Conservation (phyloP, 1,140 invertebrate species). For the Globodera rostochiensis region DNA sequence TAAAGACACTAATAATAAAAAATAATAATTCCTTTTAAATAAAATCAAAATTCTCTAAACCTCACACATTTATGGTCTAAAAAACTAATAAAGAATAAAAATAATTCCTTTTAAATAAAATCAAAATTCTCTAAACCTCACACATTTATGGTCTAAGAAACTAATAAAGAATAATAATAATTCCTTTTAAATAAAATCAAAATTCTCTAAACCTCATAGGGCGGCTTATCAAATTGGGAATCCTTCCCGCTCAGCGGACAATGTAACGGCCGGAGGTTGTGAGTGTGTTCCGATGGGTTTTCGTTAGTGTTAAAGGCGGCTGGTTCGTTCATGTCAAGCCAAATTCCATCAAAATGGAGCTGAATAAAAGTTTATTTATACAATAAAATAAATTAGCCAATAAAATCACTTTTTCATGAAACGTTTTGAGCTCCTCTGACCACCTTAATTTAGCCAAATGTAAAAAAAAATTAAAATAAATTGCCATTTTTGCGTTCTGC, state of each 20-base stretch:
- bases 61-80: slow-evolving; percentile 20
- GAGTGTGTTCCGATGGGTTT: slow-evolving; percentile 10
- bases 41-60: not conserved
- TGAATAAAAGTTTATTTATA: slow-evolving; percentile 27
- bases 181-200: not conserved
- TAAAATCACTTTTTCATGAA: slow-evolving; percentile 25
- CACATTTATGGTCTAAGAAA: slow-evolving; percentile 3
- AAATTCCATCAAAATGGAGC: slow-evolving; percentile 53
- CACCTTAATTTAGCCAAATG: slow-evolving; percentile 64
- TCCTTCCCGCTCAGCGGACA: slow-evolving; percentile 46
- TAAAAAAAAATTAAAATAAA: slow-evolving; percentile 51
- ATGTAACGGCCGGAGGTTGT: slow-evolving; percentile 16
- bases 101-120: not conserved
- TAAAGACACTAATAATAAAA: not conserved
- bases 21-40: too few relatives aligned
- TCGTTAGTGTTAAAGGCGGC: slow-evolving; percentile 45
- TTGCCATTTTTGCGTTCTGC: slow-evolving; percentile 39
- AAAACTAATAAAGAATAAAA: not conserved
- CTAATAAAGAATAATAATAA: not conserved
- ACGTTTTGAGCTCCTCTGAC: slow-evolving; percentile 43
- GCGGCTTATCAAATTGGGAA: slow-evolving; percentile 38
- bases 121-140: not conserved
- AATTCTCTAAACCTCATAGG: slow-evolving; percentile 27
- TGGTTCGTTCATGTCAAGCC: slow-evolving; percentile 59
- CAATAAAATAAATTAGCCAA: slow-evolving; percentile 14